Evolutionary conservation across 2,888 invertebrate species (phyloP).

Genomic region (Drosophila phalerata): DNA sequence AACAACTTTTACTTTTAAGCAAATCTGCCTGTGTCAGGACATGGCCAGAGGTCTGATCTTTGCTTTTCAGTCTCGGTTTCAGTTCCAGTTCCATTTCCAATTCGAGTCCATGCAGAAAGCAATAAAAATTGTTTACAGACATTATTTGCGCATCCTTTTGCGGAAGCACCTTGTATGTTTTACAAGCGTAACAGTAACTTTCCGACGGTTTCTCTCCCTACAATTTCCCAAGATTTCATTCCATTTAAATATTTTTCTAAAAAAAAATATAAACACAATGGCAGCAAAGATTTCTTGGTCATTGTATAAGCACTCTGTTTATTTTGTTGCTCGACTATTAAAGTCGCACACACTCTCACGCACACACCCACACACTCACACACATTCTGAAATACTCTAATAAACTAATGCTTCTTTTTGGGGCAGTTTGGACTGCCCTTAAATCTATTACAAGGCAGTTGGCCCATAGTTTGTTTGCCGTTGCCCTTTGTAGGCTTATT

Average conservation of each 20-base stretch:
- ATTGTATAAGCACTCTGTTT: constrained; percentile 58
- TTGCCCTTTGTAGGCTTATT: constrained; percentile 57
- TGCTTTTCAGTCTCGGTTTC: neutral
- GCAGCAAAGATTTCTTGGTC: constrained; percentile 40
- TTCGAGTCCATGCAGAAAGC: constrained; percentile 65
- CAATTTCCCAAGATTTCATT: constrained; percentile 44
- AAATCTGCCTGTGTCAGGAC: constrained; percentile 45
- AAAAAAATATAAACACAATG: constrained; percentile 48
- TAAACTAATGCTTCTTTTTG: constrained; percentile 71
- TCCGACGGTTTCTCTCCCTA: constrained; percentile 11
- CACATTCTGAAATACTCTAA: constrained; percentile 54
- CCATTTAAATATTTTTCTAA: constrained; percentile 71
- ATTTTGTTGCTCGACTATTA: constrained; percentile 62
- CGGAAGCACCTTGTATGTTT: constrained; percentile 71
- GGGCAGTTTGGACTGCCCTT: constrained; percentile 48
- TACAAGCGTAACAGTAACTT: constrained; percentile 49
- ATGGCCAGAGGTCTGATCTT: constrained; percentile 16
- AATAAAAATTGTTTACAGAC: constrained; percentile 80
- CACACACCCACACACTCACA: constrained; percentile 7
- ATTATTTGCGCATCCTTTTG: constrained; percentile 77
- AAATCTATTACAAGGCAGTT: constrained; percentile 73
- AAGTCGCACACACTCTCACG: constrained; percentile 53
- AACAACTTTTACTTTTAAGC: constrained; percentile 79
- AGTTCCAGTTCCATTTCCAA: constrained; percentile 1
- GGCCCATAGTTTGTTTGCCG: constrained; percentile 46